These are phyloP conservation scores for Myiotriccus ornatus DNA, from an alignment of 2,797 vertebrate species.

Conservation along the genomic window DNA sequence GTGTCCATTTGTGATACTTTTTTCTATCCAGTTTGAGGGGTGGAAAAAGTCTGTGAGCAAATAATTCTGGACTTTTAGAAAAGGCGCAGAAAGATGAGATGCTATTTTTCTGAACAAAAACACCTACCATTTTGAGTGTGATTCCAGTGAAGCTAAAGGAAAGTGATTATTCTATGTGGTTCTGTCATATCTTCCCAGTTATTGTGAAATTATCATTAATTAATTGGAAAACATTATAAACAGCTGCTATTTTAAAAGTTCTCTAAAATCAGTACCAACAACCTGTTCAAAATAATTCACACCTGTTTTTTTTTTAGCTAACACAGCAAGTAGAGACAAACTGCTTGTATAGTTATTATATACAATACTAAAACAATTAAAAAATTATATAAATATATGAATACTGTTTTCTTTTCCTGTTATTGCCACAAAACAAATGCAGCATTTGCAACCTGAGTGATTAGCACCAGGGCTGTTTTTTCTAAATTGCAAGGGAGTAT, in stretches of 20 bases:
- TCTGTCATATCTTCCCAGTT: background rate
- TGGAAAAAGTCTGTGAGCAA: background rate
- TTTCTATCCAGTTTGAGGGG: background rate
- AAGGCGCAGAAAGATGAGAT: background rate
- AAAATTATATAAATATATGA: background rate
- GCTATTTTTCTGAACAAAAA: background rate
- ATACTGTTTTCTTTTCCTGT: conserved; percentile 18
- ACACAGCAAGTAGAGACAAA: background rate
- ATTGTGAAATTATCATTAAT: background rate
- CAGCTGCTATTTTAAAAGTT: background rate
- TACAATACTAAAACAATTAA: background rate
- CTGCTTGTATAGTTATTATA: background rate
- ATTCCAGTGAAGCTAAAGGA: background rate
- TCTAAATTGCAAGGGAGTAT: conserved; percentile 51
- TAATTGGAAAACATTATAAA: background rate
- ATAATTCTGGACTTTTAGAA: background rate
- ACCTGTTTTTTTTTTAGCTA: background rate
- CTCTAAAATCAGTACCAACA: background rate
- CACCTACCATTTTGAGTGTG: background rate
- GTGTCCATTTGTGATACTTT: background rate
- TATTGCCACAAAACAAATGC: conserved; percentile 18
- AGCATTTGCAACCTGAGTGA: conserved; percentile 66
- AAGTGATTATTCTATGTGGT: background rate
- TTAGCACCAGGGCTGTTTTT: conserved; percentile 68
- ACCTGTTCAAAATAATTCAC: background rate